phyloP scores from a whole-genome alignment of 2,888 invertebrate species.

The Sarcophaga subvicina region DNA sequence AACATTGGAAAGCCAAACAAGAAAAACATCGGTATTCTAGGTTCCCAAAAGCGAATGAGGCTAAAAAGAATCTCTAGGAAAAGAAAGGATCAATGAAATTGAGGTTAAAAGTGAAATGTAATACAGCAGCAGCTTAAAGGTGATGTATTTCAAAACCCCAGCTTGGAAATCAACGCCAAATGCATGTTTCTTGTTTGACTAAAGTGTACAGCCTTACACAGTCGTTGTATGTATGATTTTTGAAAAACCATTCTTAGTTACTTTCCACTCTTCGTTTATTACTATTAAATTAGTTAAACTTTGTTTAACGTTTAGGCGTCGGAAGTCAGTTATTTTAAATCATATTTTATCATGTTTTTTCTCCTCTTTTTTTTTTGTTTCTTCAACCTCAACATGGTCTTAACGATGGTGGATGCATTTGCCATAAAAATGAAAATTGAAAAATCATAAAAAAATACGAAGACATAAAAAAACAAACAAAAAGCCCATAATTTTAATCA shows the following conservation, averaged over 20 bases:
- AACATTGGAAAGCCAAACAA: too few species aligned
- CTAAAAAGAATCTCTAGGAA: too few species aligned
- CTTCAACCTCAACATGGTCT: conserved; percentile 20
- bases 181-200: too few species aligned
- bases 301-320: conserved; percentile 59
- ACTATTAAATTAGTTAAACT: conserved; percentile 36
- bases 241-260: background rate
- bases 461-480: background rate
- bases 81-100: too few species aligned
- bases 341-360: conserved; percentile 35
- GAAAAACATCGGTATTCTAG: too few species aligned
- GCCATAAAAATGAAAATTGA: background rate
- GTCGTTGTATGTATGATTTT: too few species aligned
- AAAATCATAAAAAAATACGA: background rate
- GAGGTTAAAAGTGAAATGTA: too few species aligned
- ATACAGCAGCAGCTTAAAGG: too few species aligned
- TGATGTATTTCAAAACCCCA: too few species aligned
- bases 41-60: too few species aligned
- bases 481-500: background rate
- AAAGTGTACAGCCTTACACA: too few species aligned
- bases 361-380: background rate
- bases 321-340: conserved; percentile 58
- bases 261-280: background rate
- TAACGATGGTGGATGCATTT: conserved; percentile 5
- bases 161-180: too few species aligned